Base-by-base conservation (phyloP, 2,797 vertebrate genomes). In the Saxicola maurus region DNA sequence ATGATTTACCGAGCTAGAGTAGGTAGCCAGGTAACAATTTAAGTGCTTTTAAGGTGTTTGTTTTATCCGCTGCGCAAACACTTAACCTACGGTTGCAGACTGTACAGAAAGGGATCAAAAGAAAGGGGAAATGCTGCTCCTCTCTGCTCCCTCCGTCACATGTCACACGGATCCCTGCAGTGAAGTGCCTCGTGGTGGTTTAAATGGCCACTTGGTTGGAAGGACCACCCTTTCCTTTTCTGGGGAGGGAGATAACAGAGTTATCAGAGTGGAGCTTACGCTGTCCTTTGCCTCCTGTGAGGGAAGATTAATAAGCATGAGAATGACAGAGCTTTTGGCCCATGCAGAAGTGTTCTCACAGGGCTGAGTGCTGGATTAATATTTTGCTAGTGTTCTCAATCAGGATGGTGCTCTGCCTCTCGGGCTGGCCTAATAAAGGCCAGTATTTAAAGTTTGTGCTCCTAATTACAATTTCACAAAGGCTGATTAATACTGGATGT, bases 141-240 rank as follows among this genome's bases (percentile, higher is more conserved):
- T 49, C 38, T 76, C 31, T n/a, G 37, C 30, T 74, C 13, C 42
- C 60, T 33, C n/a, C 0, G 1, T 28, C 8, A 40, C 64, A 43
- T 0, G 21, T 33, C 6, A 8, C 42, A 55, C 3, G 5, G 30
- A 27, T 62, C 72, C 49, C 46, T 37, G 66, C 10, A 3, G n/a
- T 2, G 4, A 15, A 60, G 24, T 13, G 37, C 66, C 66, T 72
- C 6, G 14, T n/a, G 30, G 66, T 62, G 24, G 71, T 82, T 93
- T 71, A 92, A 94, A 91, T 85, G 82, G 35, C 73, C 4, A 3
- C 78, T 75, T 31, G n/a, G 52, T 35, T 83, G 91, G 86, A 73
- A 81, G 93, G 79, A 64, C 84, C 89, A 86, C 90, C 93, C 93
- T 87, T 95, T 89, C 92, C 90, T 91, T 91, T 87, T 81, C 92